These are phyloP conservation scores for Ptychobarbus kaznakovi DNA, from an alignment of 2,797 vertebrate genomes.

Conservation along the genomic window DNA sequence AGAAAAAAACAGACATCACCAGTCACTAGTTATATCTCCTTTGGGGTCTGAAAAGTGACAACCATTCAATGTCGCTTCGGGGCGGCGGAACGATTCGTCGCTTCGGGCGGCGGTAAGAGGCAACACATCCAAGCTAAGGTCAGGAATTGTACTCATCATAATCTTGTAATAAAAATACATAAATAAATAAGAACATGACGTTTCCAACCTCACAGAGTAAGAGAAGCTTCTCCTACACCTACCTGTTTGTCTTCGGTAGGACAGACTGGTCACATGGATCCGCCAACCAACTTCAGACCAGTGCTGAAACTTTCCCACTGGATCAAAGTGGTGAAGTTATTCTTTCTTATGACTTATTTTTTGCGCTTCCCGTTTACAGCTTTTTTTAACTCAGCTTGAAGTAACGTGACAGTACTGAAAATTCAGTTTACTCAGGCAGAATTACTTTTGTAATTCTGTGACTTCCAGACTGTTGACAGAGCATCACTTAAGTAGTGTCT, in stretches of 20 bases:
- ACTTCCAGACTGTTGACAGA: not conserved
- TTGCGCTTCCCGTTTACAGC: too few species aligned
- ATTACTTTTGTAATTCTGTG: not conserved
- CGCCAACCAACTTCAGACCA: conserved; percentile 1
- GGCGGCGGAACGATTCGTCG: too few species aligned
- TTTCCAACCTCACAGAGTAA: conserved; percentile 7
- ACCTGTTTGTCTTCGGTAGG: not conserved
- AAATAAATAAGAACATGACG: not conserved
- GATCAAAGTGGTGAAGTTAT: not conserved
- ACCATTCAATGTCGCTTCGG: too few species aligned
- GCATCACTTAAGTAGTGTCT: not conserved
- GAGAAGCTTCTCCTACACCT: not conserved
- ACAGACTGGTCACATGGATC: conserved; percentile 11
- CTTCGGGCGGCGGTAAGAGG: too few species aligned
- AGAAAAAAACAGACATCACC: too few species aligned
- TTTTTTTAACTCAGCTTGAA: too few species aligned
- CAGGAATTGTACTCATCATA: not conserved
- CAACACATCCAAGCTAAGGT: not conserved
- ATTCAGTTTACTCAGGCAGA: too few species aligned
- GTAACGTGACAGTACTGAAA: too few species aligned
- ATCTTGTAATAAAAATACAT: not conserved
- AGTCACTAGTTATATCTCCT: too few species aligned
- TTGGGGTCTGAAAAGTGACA: too few species aligned
- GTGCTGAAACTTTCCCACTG: not conserved
- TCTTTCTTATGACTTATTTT: not conserved